Evolutionary conservation across 1,140 invertebrate genomes (phyloP), one percentile per base, ranked within the genome.

Genomic region (Lethocerus indicus): DNA sequence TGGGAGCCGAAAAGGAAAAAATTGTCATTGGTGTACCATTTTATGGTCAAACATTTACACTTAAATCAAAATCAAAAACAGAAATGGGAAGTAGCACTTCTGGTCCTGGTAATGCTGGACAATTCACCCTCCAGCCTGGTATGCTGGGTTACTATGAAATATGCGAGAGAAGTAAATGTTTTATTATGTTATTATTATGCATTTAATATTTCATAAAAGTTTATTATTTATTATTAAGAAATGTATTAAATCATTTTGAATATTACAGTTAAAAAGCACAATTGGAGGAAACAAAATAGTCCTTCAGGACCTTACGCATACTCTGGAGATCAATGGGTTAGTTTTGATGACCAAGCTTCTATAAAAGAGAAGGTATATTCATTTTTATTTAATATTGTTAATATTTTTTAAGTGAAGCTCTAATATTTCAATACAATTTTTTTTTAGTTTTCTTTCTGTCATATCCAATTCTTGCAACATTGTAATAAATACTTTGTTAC

Each of bases 141-240:
- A 89, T 91, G 79, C 64, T 93, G 49, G 75, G 83, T 1, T 90
- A 87, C 60, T 86, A 86, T 58, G 89, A 96, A 69, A 86, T 91
- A 51, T 91, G 87, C 56, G 70, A 82, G n/a, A 73, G 74, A 67
- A 67, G 81, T 71, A 69, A 67, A 56, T 59, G 9, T 21, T 16
- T 21, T 42, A 13, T 42, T 21, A 20, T 12, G 24, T 41, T 2
- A 21, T 27, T 44, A 46, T 2, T 16, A 23, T 24, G 9, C 3
- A 50, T 27, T 5, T 50, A 16, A 3, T 24, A 9, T 23, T 12
- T 50, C 13, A 28, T 40, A 7, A 6, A 40, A n/a, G 7, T 6
- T 44, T 9, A 23, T 24, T 9, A 44, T 44, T 23, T 44, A 9
- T 6, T 44, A 5, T 23, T 21, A 24, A 44, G 23, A 20, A 7